Evolutionary conservation across 2,888 invertebrate genomes (phyloP).

Genomic region (Pseudeuparius sepicola): DNA sequence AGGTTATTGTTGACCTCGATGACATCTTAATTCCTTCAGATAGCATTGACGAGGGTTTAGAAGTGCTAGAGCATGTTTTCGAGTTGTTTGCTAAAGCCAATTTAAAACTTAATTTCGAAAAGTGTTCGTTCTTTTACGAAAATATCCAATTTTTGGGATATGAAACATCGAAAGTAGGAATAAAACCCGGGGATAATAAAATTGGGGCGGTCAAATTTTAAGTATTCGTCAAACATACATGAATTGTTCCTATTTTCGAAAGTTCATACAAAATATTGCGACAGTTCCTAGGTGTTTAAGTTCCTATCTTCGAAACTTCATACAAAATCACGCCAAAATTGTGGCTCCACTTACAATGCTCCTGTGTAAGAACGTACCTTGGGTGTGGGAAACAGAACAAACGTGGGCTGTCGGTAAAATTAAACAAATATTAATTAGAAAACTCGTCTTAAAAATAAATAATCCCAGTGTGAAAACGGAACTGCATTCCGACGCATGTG

Average conservation of each 20-base stretch:
- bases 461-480: no score
- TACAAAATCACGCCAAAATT: conserved; percentile 23
- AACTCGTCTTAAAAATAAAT: no score
- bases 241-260: no score
- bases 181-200: conserved; percentile 27
- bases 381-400: conserved; percentile 20
- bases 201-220: conserved; percentile 27
- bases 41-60: no score
- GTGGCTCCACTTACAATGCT: conserved; percentile 22
- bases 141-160: conserved; percentile 29
- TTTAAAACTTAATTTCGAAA: conserved; percentile 13
- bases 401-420: conserved; percentile 20
- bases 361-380: conserved; percentile 19
- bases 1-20: conserved; percentile 27
- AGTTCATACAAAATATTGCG: no score
- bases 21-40: conserved; percentile 27
- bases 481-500: no score
- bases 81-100: no score
- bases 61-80: no score
- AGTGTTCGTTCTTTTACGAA: conserved; percentile 23
- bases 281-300: conserved; percentile 27
- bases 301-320: conserved; percentile 27
- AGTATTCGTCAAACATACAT: conserved; percentile 24
- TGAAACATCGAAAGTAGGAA: conserved; percentile 24
- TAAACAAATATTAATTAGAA: conserved; percentile 15